Conservation (phyloP, 2,797 vertebrate genomes). For the Periparus ater region DNA sequence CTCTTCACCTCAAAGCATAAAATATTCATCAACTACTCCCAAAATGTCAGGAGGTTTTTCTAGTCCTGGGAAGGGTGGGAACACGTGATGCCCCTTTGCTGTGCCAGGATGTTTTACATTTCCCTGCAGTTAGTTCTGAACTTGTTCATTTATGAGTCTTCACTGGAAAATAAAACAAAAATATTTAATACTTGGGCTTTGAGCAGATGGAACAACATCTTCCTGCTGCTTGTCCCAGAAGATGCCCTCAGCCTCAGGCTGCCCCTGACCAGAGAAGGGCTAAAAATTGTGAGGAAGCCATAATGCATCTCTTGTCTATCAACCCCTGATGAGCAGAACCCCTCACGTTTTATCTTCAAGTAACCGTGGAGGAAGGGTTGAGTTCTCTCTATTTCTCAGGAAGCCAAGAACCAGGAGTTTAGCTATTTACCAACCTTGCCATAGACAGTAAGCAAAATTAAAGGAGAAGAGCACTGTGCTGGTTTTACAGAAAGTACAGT, state of each 20-base stretch:
- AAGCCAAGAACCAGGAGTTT: background rate
- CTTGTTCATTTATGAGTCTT: background rate
- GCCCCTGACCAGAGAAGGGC: background rate
- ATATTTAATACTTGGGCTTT: background rate
- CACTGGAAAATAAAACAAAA: background rate
- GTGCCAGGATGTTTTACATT: background rate
- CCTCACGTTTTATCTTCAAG: background rate
- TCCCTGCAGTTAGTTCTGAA: background rate
- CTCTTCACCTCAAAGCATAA: background rate
- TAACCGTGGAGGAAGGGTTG: accelerated
- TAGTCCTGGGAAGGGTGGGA: background rate
- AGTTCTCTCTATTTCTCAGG: background rate
- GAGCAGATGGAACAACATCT: background rate
- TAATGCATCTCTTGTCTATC: background rate
- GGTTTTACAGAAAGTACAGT: background rate
- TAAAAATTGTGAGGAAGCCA: background rate
- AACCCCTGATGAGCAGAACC: background rate
- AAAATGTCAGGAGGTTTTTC: accelerated
- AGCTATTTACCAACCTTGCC: background rate
- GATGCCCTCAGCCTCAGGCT: background rate
- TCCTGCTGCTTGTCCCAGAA: background rate
- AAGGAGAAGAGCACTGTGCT: background rate
- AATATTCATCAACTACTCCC: accelerated
- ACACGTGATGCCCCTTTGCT: background rate
- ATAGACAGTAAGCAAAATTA: background rate